Evolutionary conservation across 35 echinoderm and acorn worm species (phyloP), one percentile per base, ranked within the genome.

Genomic region (Apostichopus japonicus): DNA sequence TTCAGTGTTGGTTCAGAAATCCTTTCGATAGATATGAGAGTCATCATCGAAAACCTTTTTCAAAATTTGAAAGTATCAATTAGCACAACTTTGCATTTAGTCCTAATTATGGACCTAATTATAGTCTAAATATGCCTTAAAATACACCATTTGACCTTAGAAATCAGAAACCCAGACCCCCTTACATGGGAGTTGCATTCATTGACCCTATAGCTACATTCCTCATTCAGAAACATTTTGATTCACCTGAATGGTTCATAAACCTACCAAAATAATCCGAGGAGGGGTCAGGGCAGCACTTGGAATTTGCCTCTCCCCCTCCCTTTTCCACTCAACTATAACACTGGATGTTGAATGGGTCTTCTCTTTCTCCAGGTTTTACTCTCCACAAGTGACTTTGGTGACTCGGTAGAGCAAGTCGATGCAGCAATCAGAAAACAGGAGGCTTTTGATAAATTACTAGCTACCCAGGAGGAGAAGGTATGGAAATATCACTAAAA

Each of bases 361-460:
- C 15, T 86, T n/a, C 1, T 67, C 9, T 94, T 9, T 63, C 23
- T 65, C 5, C 71, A 98, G 96, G 94, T 95, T 51, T 94, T 95
- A 53, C 84, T 99, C 16, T 77, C 93, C 19, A 90, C 91, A 14
- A 89, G 88, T 90, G 94, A 84, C 11, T 79, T 96, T 56, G 95
- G 93, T 76, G 61, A 92, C 10, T 90, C 97, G 9, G 95, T 96
- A n/a, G 95, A 99, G 84, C 92, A 99, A 79, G 93, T 99, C 1
- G 97, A 99, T 81, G 95, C 75, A 22, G 79, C 83, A 22, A 94
- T 93, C 61, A 99, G 93, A 75, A 99, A 96, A 91, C 97, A 99
- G 77, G 97, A 99, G 21, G 95, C 93, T 23, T 99, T 99, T 96
- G 97, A 99, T 77, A 99, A 99, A 63, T 23, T 99, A 57, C 54